Evolutionary conservation across 2,888 invertebrate species (phyloP).

Genomic region (Apamea crenata): DNA sequence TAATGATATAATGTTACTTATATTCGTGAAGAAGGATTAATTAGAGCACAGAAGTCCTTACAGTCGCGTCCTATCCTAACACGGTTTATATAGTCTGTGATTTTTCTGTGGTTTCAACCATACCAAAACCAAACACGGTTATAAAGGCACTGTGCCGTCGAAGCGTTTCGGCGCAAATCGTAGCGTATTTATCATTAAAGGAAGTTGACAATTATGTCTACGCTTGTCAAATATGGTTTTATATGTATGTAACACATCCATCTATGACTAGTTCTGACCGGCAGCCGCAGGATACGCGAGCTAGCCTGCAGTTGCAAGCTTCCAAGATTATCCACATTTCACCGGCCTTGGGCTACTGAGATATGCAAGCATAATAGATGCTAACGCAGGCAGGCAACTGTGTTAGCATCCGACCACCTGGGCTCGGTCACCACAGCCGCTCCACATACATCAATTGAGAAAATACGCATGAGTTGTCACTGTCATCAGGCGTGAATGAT

Average conservation of each 20-base stretch:
- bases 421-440: background rate
- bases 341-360: background rate
- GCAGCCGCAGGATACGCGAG: background rate
- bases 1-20: slow-evolving; percentile 47
- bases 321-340: background rate
- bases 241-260: background rate
- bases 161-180: background rate
- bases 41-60: slow-evolving; percentile 20
- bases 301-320: background rate
- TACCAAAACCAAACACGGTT: background rate
- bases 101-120: background rate
- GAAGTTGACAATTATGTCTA: background rate
- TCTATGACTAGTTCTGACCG: background rate
- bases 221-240: background rate
- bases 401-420: no score
- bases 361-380: background rate
- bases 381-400: background rate
- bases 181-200: background rate
- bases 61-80: background rate
- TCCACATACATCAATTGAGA: background rate
- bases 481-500: background rate
- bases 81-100: background rate
- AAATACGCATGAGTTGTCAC: background rate
- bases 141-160: background rate
- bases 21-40: slow-evolving; percentile 25